phyloP scores from a whole-genome alignment of 2,113 vertebrate species.

The Nipponia nippon region DNA sequence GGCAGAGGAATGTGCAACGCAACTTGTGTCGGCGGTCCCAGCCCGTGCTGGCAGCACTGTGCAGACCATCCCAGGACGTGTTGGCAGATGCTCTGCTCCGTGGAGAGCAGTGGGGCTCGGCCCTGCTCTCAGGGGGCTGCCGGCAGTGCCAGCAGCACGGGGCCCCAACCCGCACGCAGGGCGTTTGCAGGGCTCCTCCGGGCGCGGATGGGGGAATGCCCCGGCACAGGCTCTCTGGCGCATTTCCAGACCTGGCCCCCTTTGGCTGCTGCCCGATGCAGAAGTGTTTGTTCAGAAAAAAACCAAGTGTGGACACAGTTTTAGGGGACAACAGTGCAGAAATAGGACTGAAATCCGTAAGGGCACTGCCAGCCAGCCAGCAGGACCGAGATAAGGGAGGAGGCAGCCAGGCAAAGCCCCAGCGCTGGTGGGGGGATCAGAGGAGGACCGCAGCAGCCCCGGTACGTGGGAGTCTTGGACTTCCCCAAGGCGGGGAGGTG shows the following conservation, averaged over 20 bases:
- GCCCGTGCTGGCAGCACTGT: neutral
- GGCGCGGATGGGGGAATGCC: accelerated
- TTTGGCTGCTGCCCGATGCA: neutral
- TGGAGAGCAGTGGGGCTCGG: accelerated
- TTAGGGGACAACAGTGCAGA: neutral
- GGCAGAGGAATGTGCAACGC: neutral
- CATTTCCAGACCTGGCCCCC: neutral
- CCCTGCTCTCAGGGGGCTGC: neutral
- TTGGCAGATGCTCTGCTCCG: neutral
- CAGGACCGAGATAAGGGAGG: accelerated
- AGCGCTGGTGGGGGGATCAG: too few relatives aligned
- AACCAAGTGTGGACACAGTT: neutral
- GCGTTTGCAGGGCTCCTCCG: accelerated
- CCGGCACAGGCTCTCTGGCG: accelerated
- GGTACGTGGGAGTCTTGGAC: accelerated
- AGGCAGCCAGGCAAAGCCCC: neutral
- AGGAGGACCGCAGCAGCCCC: neutral
- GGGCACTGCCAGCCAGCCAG: accelerated
- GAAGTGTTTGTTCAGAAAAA: neutral
- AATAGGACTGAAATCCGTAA: neutral
- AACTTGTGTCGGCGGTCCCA: accelerated
- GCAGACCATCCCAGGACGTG: accelerated
- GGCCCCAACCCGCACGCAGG: accelerated
- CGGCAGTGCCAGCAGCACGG: accelerated
- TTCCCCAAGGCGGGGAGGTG: neutral